A percentile compares a stretch with the other conserved stretches of the same genome.
These are phyloP conservation scores for Grantiella picta DNA, from an alignment of 2,113 vertebrate species.

Conservation along the genomic window DNA sequence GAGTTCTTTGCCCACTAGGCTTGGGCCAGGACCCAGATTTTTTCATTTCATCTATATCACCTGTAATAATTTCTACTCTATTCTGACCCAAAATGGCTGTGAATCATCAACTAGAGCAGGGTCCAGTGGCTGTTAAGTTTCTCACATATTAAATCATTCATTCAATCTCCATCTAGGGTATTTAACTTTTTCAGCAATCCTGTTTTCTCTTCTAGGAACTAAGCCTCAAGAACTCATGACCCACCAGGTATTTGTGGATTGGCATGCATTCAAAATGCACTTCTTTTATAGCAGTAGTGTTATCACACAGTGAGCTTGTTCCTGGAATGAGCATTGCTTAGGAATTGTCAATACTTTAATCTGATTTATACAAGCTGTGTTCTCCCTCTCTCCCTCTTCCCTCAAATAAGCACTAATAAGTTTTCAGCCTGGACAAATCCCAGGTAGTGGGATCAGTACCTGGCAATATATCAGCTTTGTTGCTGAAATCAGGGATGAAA, in stretches of 20 bases:
- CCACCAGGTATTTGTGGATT: neutral
- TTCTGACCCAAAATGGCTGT: neutral
- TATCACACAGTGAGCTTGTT: constrained; percentile 19
- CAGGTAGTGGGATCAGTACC: constrained; percentile 1
- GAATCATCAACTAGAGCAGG: neutral
- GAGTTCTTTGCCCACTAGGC: neutral
- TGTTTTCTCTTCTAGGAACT: constrained; percentile 5
- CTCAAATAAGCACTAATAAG: constrained; percentile 12
- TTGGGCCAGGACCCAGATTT: neutral
- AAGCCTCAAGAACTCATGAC: neutral
- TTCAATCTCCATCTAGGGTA: neutral
- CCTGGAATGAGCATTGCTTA: constrained; percentile 37
- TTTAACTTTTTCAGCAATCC: neutral
- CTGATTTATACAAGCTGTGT: constrained; percentile 32
- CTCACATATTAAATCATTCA: neutral
- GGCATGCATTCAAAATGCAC: neutral
- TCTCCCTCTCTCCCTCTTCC: neutral
- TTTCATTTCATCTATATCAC: neutral
- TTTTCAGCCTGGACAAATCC: constrained; percentile 36
- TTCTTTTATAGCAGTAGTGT: neutral
- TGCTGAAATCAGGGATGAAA: neutral
- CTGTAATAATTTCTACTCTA: neutral
- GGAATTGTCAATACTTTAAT: constrained; percentile 51
- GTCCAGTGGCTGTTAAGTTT: neutral
- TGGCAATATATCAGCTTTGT: neutral